Evolutionary conservation across 2,797 vertebrate genomes (phyloP).

Genomic region (Enteromius anoplus): DNA sequence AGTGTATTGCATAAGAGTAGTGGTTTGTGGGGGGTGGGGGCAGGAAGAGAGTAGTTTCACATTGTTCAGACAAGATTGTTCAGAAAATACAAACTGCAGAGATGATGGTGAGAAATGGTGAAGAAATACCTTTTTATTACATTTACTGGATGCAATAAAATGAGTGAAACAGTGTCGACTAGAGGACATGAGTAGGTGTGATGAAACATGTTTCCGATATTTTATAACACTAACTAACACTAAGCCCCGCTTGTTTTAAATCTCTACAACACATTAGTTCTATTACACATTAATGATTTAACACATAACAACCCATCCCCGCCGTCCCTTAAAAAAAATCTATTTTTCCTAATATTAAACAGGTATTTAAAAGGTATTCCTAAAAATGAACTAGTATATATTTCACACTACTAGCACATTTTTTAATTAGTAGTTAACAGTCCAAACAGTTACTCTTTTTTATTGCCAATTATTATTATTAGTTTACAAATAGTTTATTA

Average conservation of each 20-base stretch:
- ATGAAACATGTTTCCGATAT: conserved; percentile 16
- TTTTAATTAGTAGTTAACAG: not conserved
- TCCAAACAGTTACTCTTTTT: not conserved
- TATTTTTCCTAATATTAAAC: not conserved
- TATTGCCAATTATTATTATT: not conserved
- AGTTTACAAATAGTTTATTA: too few species aligned
- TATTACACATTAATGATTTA: not conserved
- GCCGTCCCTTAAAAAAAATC: not conserved
- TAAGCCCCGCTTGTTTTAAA: not conserved
- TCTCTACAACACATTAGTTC: not conserved
- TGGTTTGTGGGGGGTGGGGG: not conserved
- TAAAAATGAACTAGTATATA: not conserved
- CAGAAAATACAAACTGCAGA: not conserved
- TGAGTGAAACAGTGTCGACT: not conserved
- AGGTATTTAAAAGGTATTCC: not conserved
- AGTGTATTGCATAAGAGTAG: not conserved
- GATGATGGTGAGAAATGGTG: not conserved
- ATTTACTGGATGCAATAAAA: not conserved
- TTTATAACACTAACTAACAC: not conserved
- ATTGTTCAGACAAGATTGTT: not conserved
- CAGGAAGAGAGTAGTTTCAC: not conserved
- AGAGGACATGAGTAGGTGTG: not conserved
- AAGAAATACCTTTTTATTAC: not conserved
- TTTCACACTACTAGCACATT: not conserved
- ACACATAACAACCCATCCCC: not conserved